These are phyloP conservation scores for Mythimna impura DNA, from an alignment of 2,888 invertebrate genomes.

Conservation along the genomic window DNA sequence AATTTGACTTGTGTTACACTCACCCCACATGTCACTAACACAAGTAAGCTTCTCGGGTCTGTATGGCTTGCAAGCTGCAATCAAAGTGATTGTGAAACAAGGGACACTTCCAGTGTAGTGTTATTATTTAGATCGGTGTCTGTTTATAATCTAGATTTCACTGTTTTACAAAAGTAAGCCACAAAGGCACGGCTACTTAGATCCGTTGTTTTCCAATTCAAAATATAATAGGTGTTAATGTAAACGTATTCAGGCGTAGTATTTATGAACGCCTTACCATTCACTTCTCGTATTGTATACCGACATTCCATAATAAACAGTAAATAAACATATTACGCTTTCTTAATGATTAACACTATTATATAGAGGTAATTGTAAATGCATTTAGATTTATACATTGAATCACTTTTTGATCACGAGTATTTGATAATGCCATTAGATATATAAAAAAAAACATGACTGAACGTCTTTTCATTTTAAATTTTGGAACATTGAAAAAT, in stretches of 20 bases:
- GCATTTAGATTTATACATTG: constrained; percentile 35
- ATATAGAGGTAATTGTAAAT: constrained; percentile 40
- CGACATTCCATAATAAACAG: constrained; percentile 47
- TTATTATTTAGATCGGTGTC: constrained; percentile 53
- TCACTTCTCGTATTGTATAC: constrained; percentile 14
- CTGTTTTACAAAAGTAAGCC: constrained; percentile 22
- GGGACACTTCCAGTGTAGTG: constrained; percentile 49
- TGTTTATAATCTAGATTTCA: constrained; percentile 44
- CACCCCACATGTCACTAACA: constrained; percentile 34
- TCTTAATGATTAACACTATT: constrained; percentile 14
- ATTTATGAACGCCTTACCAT: constrained; percentile 33
- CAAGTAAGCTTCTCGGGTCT: constrained; percentile 48
- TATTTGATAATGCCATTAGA: constrained; percentile 42
- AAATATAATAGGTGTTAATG: constrained; percentile 16
- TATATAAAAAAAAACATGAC: constrained; percentile 50
- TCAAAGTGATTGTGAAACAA: constrained; percentile 44
- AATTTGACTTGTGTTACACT: constrained; percentile 52
- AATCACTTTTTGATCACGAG: constrained; percentile 6
- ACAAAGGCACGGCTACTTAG: constrained; percentile 16
- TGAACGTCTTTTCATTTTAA: constrained; percentile 48
- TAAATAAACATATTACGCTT: constrained; percentile 41
- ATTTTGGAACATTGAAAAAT: constrained; percentile 16
- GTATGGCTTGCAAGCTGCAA: constrained; percentile 39
- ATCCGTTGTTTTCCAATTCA: constrained; percentile 11
- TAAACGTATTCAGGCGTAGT: constrained; percentile 12